These are phyloP conservation scores for Megalops cyprinoides DNA, from an alignment of 2,797 vertebrate genomes.

Conservation along the genomic window DNA sequence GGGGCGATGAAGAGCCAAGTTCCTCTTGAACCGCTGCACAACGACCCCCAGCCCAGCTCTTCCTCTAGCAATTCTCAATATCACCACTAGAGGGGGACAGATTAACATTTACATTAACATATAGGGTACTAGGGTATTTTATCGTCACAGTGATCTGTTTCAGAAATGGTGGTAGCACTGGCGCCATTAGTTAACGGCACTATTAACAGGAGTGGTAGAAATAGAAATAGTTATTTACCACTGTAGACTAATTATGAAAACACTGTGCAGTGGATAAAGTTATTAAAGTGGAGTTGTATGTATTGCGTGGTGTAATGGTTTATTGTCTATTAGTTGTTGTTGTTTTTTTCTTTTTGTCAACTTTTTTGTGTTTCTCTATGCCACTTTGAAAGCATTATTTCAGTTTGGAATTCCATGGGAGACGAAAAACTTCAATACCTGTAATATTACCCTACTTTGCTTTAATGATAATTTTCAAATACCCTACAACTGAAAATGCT, in stretches of 20 bases:
- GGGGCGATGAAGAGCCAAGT: conserved; percentile 15
- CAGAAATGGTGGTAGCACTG: no score
- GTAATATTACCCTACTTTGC: not conserved
- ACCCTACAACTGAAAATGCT: not conserved
- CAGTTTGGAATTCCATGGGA: not conserved
- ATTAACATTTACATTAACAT: not conserved
- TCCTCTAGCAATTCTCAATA: not conserved
- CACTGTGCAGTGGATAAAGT: no score
- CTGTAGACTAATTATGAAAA: not conserved
- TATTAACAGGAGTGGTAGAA: not conserved
- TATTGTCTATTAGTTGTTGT: no score
- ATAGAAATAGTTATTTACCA: not conserved
- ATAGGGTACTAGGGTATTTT: no score
- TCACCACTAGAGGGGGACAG: not conserved
- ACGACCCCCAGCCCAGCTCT: not conserved
- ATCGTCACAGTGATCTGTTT: no score
- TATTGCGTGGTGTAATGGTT: not conserved
- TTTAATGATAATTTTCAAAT: not conserved
- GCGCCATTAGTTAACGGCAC: not conserved
- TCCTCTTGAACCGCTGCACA: conserved; percentile 6
- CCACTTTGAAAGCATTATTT: not conserved
- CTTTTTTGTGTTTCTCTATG: not conserved
- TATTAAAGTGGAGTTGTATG: not conserved
- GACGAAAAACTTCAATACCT: no score
- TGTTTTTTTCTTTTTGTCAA: not conserved